Percentiles rank a stretch among this genome's conserved stretches.
phyloP scores from a whole-genome alignment of 2,888 invertebrate species.

The Xestia ashworthii region DNA sequence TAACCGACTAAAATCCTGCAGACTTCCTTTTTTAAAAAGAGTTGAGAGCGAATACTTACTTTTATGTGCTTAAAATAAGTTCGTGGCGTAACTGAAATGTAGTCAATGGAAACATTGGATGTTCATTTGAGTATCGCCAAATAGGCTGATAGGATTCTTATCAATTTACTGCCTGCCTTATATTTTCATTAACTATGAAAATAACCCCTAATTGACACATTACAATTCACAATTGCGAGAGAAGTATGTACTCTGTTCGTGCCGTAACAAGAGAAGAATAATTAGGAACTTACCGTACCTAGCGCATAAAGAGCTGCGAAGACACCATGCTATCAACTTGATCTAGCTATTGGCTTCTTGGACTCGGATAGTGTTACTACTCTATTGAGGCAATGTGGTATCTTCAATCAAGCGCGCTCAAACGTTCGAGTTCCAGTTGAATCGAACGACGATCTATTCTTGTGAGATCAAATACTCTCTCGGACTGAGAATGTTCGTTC shows the following conservation, averaged over 20 bases:
- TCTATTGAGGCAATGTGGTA: constrained; percentile 20
- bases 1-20: not conserved
- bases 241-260: not conserved
- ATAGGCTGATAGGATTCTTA: not conserved
- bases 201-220: not conserved
- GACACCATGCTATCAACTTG: constrained; percentile 7
- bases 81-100: not conserved
- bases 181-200: not conserved
- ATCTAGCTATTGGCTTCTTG: not conserved
- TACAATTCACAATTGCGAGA: too few species aligned
- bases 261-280: not conserved
- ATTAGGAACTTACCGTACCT: not conserved
- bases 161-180: not conserved
- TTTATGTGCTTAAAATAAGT: not conserved
- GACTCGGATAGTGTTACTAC: not conserved
- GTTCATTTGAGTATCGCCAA: not conserved
- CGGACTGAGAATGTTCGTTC: not conserved
- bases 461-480: constrained; percentile 29
- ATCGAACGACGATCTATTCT: constrained; percentile 32
- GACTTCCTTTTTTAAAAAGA: not conserved
- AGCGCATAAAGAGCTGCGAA: not conserved
- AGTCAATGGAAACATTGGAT: not conserved
- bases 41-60: not conserved
- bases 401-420: constrained; percentile 28
- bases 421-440: constrained; percentile 20